Percentiles rank a stretch among this genome's conserved stretches.
These are phyloP conservation scores for Yponomeuta malinellus DNA, from an alignment of 2,888 invertebrate species.

Conservation along the genomic window DNA sequence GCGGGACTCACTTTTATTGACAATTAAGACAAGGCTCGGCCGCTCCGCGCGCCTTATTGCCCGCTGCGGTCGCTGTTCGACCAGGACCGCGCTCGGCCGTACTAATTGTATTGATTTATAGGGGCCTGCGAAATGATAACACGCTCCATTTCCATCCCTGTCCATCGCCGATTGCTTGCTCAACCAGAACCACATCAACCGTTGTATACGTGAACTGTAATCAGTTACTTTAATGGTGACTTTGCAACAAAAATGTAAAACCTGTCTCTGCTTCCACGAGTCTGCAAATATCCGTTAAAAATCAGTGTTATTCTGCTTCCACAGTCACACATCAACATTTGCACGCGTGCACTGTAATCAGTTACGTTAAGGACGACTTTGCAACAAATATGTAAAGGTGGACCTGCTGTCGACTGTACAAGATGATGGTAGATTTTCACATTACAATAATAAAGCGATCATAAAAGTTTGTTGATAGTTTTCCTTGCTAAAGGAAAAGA, in stretches of 20 bases:
- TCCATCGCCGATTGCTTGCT: neutral
- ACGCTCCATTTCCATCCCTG: neutral
- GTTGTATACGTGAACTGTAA: no score
- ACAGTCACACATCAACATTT: no score
- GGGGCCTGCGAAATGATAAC: neutral
- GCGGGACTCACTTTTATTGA: constrained; percentile 70
- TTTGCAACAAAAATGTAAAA: no score
- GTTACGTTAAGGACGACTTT: no score
- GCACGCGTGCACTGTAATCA: no score
- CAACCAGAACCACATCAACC: neutral
- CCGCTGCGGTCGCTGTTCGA: constrained; percentile 41
- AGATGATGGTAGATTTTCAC: neutral
- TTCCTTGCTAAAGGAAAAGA: neutral
- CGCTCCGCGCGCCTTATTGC: constrained; percentile 59
- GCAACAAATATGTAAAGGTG: no score
- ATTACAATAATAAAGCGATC: neutral
- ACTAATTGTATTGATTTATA: constrained; percentile 40
- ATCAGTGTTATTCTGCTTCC: no score
- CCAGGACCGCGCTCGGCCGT: constrained; percentile 42
- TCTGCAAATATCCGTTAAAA: no score
- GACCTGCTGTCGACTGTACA: no score
- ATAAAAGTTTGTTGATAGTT: neutral
- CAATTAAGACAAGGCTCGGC: constrained; percentile 67
- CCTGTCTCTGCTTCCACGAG: no score
- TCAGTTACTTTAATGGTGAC: no score